Base-by-base conservation (phyloP, 1,140 invertebrate species). In the Caenorhabditis latens region DNA sequence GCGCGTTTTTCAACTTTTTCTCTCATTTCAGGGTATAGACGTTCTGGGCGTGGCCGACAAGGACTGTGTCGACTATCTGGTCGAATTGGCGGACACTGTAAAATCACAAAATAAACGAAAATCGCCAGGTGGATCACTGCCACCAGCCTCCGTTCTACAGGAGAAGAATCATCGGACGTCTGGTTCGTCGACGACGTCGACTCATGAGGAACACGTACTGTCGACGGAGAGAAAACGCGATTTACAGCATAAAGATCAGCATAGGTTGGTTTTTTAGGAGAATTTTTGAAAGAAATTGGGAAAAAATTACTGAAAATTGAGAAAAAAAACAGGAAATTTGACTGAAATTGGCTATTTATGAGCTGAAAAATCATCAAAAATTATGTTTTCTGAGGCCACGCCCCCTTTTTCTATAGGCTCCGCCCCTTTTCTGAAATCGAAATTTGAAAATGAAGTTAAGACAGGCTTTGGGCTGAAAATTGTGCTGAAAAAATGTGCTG, bases 31-130 rank as follows among this genome's bases (percentile, higher is more conserved):
- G 92, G 91, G 92, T 58, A 90, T 92, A 63, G 86, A 87, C 84
- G 91, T 92, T 21, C 67, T 93, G 42, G 85, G 84, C n/a, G 90
- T 92, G 9, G 91, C 91, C 7, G 91, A 92, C 83, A 91, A 89
- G 43, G 71, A 87, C 0, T 92, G 93, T 43, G 57, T 89, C 4
- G 89, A 92, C 40, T 91, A 91, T 67, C 43, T 92, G 55, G 75
- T 90, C 40, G 79, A 92, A 16, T 21, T 91, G 21, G 58, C 90
- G 24, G 82, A 89, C 13, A 75, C 83, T 16, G 83, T 84, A 43
- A 65, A 58, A 84, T 16, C 42, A 43, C 84, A 84, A 58, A 48
- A 19, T 32, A 84, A 67, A 46, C 57, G 65, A 16, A 84, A 84
- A n/a, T 57, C 48, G 13, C 83, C 86, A 0, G 55, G 50, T 55